Base-by-base conservation (phyloP, 2,113 vertebrate species). In the Phainopepla nitens region DNA sequence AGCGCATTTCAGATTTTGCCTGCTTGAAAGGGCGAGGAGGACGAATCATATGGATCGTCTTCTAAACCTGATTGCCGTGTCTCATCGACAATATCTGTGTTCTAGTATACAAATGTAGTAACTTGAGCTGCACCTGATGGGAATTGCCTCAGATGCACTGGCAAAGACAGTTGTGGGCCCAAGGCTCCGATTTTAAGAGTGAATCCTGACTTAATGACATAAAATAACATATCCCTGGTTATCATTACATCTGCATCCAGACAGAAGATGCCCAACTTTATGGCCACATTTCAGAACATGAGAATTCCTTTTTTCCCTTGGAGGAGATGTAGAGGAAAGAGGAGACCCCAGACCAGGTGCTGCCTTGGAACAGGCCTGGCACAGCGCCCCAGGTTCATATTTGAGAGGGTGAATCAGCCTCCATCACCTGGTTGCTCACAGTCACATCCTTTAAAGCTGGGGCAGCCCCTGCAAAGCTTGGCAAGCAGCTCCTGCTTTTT, bases 131-230 rank as follows among this genome's bases (percentile, higher is more conserved):
- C 56, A 71, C 35, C 24, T 3, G 3, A 7, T 28, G 7, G 19
- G 31, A 53, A 9, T 29, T 81, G 42, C 25, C 13, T 90, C 47
- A 31, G 28, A 20, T 18, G 28, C 15, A 18, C 42, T 28, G 22
- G 25, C 10, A 54, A 58, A 45, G 56, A 8, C 3, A 24, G 7
- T 1, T 64, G 41, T 44, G 57, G 9, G 33, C 1, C 1, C 21
- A 35, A 61, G 54, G 29, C 24, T 51, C 35, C 17, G 3, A 14
- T 77, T 77, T 65, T 42, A 89, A 24, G 9, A 28, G 14, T 13
- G 39, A 17, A 49, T 36, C 14, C 5, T 47, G 58, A 11, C 24
- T 89, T 69, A 6, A 15, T 2, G 29, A 15, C 14, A 13, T 5
- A 9, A 77, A 80, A 33, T 18, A 54, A 6, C 24, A 22, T 4